Conservation (phyloP, 2,113 vertebrate genomes). For the Larimichthys crocea region DNA sequence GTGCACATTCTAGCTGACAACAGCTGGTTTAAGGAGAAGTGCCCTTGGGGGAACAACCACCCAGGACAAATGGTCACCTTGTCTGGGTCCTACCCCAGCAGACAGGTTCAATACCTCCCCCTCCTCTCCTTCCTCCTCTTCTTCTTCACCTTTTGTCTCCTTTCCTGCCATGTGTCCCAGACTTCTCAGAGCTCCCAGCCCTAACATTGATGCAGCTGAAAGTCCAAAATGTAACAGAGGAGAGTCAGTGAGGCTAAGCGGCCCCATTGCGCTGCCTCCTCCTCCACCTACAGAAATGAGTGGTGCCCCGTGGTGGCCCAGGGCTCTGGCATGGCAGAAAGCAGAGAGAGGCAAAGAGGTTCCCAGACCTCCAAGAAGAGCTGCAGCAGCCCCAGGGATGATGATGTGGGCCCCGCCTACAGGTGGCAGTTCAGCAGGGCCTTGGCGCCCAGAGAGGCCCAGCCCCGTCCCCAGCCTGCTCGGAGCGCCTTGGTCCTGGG, state of each 20-base stretch:
- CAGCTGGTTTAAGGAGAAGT: constrained; percentile 90
- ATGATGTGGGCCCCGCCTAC: constrained; percentile 86
- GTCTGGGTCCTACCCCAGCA: constrained; percentile 65
- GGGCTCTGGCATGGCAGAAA: constrained; percentile 78
- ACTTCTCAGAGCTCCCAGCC: constrained; percentile 78
- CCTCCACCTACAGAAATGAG: constrained; percentile 62
- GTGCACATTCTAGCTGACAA: constrained; percentile 83
- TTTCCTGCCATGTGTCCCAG: constrained; percentile 43
- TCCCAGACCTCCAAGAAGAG: constrained; percentile 87
- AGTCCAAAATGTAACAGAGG: constrained; percentile 89
- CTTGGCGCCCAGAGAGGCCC: constrained; percentile 17
- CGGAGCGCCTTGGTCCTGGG: constrained; percentile 85
- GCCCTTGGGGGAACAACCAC: constrained; percentile 91
- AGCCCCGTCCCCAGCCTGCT: constrained; percentile 68
- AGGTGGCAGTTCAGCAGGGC: constrained; percentile 76
- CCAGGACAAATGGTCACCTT: constrained; percentile 85
- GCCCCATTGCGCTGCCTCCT: constrained; percentile 41
- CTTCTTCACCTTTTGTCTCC: constrained; percentile 63
- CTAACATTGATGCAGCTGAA: constrained; percentile 88
- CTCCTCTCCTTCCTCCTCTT: constrained; percentile 72
- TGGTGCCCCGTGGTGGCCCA: constrained; percentile 78
- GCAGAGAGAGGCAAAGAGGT: constrained; percentile 84
- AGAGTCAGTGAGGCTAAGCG: constrained; percentile 88
- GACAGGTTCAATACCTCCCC: constrained; percentile 90
- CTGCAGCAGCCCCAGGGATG: constrained; percentile 83